A percentile compares a stretch with the other conserved stretches of the same genome.
Conservation (phyloP, 2,888 invertebrate genomes). For the Thera obeliscata region DNA sequence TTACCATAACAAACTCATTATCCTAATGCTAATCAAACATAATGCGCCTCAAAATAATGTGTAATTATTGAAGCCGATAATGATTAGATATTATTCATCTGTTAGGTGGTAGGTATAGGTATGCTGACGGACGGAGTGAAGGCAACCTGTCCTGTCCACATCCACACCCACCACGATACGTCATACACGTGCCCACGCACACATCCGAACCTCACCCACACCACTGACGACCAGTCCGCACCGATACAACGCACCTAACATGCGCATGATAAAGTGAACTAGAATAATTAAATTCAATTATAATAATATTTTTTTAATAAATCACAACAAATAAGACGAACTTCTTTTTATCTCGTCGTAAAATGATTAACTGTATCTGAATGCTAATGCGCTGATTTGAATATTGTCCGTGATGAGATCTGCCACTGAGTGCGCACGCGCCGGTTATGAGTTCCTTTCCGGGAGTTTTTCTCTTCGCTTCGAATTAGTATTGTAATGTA, state of each 20-base stretch:
- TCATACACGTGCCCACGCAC: slow-evolving; percentile 21
- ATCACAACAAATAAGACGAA: slow-evolving; percentile 48
- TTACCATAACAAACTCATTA: no score
- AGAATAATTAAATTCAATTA: slow-evolving; percentile 45
- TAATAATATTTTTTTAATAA: slow-evolving; percentile 48
- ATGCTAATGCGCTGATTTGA: slow-evolving; percentile 59
- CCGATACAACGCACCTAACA: slow-evolving; percentile 1
- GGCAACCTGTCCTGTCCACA: slow-evolving; percentile 54
- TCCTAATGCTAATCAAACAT: not conserved
- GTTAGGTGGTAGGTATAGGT: slow-evolving; percentile 1
- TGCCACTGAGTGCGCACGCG: slow-evolving; percentile 55
- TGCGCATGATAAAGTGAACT: slow-evolving; percentile 29
- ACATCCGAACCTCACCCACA: slow-evolving; percentile 5
- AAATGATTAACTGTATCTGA: slow-evolving; percentile 61
- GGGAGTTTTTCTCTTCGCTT: slow-evolving; percentile 57
- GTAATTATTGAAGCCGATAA: no score
- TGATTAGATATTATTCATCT: not conserved
- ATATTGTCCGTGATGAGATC: slow-evolving; percentile 57
- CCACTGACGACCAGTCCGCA: slow-evolving; percentile 7
- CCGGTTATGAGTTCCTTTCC: slow-evolving; percentile 54
- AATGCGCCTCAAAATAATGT: not conserved
- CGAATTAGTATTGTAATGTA: slow-evolving; percentile 75
- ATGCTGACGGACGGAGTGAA: slow-evolving; percentile 33
- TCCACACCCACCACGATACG: slow-evolving; percentile 62
- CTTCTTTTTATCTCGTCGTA: slow-evolving; percentile 47